phyloP scores from a whole-genome alignment of 2,888 invertebrate species.

The Callyntrura sp. region DNA sequence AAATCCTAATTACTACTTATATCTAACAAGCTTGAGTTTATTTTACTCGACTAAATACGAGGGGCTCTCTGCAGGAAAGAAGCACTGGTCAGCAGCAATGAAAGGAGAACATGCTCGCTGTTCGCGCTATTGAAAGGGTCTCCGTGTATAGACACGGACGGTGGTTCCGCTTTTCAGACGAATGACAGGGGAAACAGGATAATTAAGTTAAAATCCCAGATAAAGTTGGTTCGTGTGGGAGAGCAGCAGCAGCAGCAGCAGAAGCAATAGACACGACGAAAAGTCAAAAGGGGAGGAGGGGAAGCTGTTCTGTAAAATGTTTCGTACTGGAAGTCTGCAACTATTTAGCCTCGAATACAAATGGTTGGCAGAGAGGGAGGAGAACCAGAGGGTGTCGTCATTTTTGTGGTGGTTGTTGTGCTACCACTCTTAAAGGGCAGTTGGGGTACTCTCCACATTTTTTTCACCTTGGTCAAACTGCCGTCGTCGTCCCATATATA shows the following conservation, averaged over 20 bases:
- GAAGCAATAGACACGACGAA: no score
- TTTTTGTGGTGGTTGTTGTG: background rate
- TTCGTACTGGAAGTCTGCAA: no score
- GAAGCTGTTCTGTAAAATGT: no score
- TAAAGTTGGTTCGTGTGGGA: background rate
- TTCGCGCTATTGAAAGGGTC: background rate
- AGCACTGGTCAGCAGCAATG: background rate
- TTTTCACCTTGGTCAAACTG: background rate
- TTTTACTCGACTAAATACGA: background rate
- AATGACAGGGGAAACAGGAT: constrained; percentile 51
- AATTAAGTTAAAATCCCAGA: constrained; percentile 17
- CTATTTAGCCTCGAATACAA: no score
- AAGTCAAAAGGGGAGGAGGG: no score
- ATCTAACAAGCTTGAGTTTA: background rate
- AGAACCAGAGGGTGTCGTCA: no score
- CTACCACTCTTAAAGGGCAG: background rate
- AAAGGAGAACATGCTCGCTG: background rate
- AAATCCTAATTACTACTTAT: constrained; percentile 9
- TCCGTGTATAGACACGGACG: background rate
- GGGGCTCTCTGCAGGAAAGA: background rate
- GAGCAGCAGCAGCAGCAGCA: background rate
- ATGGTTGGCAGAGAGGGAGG: no score
- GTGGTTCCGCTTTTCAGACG: background rate
- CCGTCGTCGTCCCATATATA: background rate
- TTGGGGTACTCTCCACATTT: no score